These are phyloP conservation scores for Symphodus melops DNA, from an alignment of 2,113 vertebrate species.

Conservation along the genomic window DNA sequence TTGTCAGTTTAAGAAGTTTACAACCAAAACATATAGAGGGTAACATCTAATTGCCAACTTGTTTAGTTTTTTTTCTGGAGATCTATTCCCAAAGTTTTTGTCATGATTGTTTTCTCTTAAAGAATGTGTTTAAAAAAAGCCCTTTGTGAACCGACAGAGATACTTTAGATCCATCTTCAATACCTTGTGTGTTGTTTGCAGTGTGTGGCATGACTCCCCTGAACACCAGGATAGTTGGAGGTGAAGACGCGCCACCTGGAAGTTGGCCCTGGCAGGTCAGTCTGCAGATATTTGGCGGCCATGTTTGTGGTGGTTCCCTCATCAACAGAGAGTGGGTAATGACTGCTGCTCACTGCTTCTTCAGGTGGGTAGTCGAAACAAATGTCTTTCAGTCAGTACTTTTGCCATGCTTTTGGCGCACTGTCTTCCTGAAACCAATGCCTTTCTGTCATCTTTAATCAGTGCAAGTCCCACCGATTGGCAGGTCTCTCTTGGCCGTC, in stretches of 20 bases:
- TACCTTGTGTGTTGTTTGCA: constrained; percentile 23
- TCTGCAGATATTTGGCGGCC: constrained; percentile 42
- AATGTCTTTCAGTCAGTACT: not conserved
- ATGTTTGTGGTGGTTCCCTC: constrained; percentile 81
- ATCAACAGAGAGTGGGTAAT: constrained; percentile 80
- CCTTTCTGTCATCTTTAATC: too few relatives aligned
- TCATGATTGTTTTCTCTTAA: too few relatives aligned
- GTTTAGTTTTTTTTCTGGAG: too few relatives aligned
- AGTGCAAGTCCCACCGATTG: too few relatives aligned
- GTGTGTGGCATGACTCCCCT: constrained; percentile 72
- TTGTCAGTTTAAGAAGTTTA: too few relatives aligned
- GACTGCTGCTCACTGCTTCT: constrained; percentile 61
- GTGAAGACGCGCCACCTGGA: constrained; percentile 60
- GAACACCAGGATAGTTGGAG: constrained; percentile 77
- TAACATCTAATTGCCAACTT: too few relatives aligned
- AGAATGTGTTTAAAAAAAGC: too few relatives aligned
- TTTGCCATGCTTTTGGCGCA: not conserved
- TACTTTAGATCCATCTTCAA: not conserved
- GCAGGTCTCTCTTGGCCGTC: too few relatives aligned
- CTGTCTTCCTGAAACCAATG: not conserved
- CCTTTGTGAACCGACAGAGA: not conserved
- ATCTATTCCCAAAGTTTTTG: too few relatives aligned
- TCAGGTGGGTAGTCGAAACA: not conserved
- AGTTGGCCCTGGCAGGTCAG: constrained; percentile 83
- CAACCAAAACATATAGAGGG: too few relatives aligned